Evolutionary conservation across 2,888 invertebrate species (phyloP), one percentile per base, ranked within the genome.

Genomic region (Caenorhabditis imperialis): DNA sequence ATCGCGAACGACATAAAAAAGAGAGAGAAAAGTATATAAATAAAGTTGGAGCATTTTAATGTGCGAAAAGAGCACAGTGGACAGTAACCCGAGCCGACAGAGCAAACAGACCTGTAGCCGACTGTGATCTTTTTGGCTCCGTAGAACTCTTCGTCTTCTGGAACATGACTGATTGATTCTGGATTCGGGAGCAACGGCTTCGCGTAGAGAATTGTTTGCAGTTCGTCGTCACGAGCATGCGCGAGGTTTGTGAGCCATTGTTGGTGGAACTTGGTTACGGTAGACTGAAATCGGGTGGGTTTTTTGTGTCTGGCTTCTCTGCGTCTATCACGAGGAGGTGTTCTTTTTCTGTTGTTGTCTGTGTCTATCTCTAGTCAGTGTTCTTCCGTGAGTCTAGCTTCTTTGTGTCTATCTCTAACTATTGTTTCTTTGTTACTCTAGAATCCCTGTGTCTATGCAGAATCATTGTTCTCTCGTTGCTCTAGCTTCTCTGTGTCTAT

Each of bases 151-250:
- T 71, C 60, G 55, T 63, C 48, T 47, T 51, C 48, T 70, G 23
- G 61, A 30, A 51, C 33, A 8, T 69, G 53, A 27, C 40, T 42
- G 22, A 61, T 57, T 7, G 48, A 61, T 35, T 72, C 69, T 1
- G 75, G 63, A 20, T 75, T 65, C 33, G 55, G 75, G 8, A 79
- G 65, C n/a, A 84, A 63, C 14, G 83, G 81, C 69, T 85, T 85
- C 18, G 84, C 85, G 58, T 83, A 84, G 0, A 85, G 71, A 33
- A 85, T 81, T 8, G 84, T 78, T 69, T 81, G 78, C 23, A 81
- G 79, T 57, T 85, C 85, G 40, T 83, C 73, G 55, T 83, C 81
- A 18, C 78, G 71, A 16, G 72, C 58, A 33, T 69, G 44, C 5
- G 63, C 57, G 12, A 83, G 50, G 33, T 67, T 73, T 8, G 53